phyloP scores from a whole-genome alignment of 2,113 vertebrate species.

The Prunella fulvescens region DNA sequence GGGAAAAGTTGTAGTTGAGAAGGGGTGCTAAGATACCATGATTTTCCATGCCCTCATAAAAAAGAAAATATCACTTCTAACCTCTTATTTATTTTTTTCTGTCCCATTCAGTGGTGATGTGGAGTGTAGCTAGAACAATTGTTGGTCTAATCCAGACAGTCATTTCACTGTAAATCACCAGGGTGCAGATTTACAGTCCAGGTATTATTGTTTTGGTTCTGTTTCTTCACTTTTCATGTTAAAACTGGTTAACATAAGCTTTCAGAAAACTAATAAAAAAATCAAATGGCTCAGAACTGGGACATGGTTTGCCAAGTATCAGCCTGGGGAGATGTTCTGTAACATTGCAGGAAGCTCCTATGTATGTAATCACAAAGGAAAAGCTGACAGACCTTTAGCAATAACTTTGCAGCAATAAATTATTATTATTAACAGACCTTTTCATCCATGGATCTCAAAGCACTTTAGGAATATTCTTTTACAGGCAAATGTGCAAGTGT shows the following conservation, averaged over 20 bases:
- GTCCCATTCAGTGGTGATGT: neutral
- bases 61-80: neutral
- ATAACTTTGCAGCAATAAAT: neutral
- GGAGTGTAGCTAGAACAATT: neutral
- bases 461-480: neutral
- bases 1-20: neutral
- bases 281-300: neutral
- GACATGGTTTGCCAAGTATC: neutral
- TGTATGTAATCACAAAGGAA: neutral
- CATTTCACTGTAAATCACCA: neutral
- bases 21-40: neutral
- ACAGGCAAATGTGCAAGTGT: neutral
- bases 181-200: neutral
- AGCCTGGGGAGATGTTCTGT: neutral
- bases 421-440: neutral
- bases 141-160: neutral
- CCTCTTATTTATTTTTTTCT: neutral
- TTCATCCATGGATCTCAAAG: neutral
- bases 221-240: neutral
- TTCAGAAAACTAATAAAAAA: constrained; percentile 4
- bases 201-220: neutral
- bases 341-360: neutral
- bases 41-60: constrained; percentile 5
- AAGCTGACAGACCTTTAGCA: neutral
- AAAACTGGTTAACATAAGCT: neutral